A percentile compares a stretch with the other conserved stretches of the same genome.
These are phyloP conservation scores for Thunnus thynnus DNA, from an alignment of 2,113 vertebrate species.

Conservation along the genomic window DNA sequence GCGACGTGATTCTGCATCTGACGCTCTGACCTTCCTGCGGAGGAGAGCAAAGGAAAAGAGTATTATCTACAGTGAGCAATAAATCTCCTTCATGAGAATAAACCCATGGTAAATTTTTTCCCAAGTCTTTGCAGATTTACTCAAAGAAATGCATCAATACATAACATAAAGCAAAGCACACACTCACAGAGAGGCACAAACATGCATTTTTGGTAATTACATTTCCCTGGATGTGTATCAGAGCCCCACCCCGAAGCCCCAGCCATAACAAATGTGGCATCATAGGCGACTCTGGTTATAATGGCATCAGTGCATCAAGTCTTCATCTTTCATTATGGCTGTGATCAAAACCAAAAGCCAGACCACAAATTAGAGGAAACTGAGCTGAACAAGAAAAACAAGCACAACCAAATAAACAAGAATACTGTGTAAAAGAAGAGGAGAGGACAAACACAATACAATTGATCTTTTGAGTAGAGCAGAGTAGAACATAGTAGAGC, in stretches of 20 bases:
- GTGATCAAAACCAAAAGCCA: slow-evolving; percentile 56
- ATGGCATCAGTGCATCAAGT: slow-evolving; percentile 62
- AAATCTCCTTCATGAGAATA: background rate
- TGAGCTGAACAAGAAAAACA: slow-evolving; percentile 58
- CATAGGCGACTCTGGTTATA: slow-evolving; percentile 56
- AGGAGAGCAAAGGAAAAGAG: background rate
- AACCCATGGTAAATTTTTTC: background rate
- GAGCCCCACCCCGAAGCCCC: slow-evolving; percentile 36
- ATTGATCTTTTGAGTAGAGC: too few relatives aligned
- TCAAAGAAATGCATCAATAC: slow-evolving; percentile 2
- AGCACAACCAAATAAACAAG: slow-evolving; percentile 46
- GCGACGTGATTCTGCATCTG: background rate
- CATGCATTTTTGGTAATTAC: slow-evolving; percentile 40
- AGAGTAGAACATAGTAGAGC: too few relatives aligned
- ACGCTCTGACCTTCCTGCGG: slow-evolving; percentile 1
- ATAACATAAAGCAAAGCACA: slow-evolving; percentile 10
- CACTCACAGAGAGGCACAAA: background rate
- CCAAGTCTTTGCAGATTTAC: slow-evolving; percentile 1
- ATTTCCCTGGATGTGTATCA: slow-evolving; percentile 28
- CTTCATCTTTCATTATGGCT: slow-evolving; percentile 67
- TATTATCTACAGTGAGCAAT: background rate
- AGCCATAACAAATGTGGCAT: slow-evolving; percentile 72
- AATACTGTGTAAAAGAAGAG: slow-evolving; percentile 34
- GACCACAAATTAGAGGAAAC: slow-evolving; percentile 67
- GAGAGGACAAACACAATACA: background rate